Conservation (phyloP, 2,113 vertebrate species). For the Pseudorhombus dupliciocellatus region DNA sequence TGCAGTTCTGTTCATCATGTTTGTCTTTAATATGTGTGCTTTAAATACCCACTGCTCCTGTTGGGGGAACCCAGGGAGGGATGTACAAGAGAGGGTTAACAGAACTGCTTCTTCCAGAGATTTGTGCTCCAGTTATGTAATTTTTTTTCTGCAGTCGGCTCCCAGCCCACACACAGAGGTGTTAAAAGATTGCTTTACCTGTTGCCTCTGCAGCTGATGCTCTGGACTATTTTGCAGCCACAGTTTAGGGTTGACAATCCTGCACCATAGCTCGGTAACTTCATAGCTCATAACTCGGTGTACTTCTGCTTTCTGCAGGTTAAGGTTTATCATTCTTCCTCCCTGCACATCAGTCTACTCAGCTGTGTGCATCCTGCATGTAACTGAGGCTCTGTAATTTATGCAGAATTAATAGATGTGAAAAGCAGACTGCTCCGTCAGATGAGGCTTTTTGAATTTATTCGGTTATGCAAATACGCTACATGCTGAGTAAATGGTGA, state of each 20-base stretch:
- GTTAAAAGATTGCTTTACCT: slow-evolving; percentile 46
- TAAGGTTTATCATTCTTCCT: slow-evolving; percentile 19
- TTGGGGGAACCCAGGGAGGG: background rate
- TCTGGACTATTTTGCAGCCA: slow-evolving; percentile 6
- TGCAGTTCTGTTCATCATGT: background rate
- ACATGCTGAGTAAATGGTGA: slow-evolving; percentile 16
- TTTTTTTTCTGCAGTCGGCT: slow-evolving; percentile 43
- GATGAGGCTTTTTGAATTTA: slow-evolving; percentile 47
- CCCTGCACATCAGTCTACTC: slow-evolving; percentile 10
- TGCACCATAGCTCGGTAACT: background rate
- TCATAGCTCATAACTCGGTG: background rate
- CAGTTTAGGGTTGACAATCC: background rate
- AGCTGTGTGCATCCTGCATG: slow-evolving; percentile 38
- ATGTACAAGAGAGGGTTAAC: background rate
- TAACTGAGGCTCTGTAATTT: slow-evolving; percentile 46
- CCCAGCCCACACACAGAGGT: slow-evolving; percentile 54
- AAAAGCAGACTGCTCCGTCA: slow-evolving; percentile 42
- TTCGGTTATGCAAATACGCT: slow-evolving; percentile 49
- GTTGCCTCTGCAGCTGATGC: slow-evolving; percentile 35
- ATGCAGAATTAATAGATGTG: slow-evolving; percentile 54
- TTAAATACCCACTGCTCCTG: background rate
- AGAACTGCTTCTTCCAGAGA: slow-evolving; percentile 20
- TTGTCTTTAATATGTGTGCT: background rate
- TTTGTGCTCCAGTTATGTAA: slow-evolving; percentile 55
- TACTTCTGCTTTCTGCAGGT: slow-evolving; percentile 4